These are phyloP conservation scores for Bursaphelenchus okinawaensis DNA, from an alignment of 2,888 invertebrate genomes.

Conservation along the genomic window DNA sequence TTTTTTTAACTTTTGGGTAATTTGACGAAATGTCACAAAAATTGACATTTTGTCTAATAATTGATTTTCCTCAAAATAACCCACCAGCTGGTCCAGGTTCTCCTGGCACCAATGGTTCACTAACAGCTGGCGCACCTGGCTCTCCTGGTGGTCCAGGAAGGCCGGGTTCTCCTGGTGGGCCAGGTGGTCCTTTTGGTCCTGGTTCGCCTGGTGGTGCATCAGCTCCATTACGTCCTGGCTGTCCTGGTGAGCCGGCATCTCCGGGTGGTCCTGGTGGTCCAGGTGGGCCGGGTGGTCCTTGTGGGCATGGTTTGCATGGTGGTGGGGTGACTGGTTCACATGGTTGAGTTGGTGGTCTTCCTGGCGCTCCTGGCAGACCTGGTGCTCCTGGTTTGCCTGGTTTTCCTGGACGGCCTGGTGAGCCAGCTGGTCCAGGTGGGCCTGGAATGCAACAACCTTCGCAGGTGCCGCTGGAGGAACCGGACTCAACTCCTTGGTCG, in stretches of 20 bases:
- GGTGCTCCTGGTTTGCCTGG: constrained; percentile 31
- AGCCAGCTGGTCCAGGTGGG: constrained; percentile 33
- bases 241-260: constrained; percentile 33
- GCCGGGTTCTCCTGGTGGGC: constrained; percentile 25
- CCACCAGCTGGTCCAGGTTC: constrained; percentile 36
- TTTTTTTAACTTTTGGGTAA: neutral
- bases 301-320: constrained; percentile 39
- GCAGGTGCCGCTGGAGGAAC: constrained; percentile 27
- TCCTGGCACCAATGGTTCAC: constrained; percentile 28
- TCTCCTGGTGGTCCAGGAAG: constrained; percentile 26
- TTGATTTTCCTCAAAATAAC: neutral
- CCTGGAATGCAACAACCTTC: constrained; percentile 20
- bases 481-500: constrained; percentile 31
- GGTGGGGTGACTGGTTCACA: constrained; percentile 51
- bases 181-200: constrained; percentile 31
- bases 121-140: constrained; percentile 25
- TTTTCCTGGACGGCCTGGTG: constrained; percentile 25
- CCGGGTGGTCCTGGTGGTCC: constrained; percentile 34
- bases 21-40: neutral
- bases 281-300: constrained; percentile 38
- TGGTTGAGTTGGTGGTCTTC: constrained; percentile 34
- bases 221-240: constrained; percentile 27
- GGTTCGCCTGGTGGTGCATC: constrained; percentile 37
- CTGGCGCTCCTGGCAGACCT: constrained; percentile 50
- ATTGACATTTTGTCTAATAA: neutral